Evolutionary conservation across 2,888 invertebrate species (phyloP).

Genomic region (Colletes collaris): DNA sequence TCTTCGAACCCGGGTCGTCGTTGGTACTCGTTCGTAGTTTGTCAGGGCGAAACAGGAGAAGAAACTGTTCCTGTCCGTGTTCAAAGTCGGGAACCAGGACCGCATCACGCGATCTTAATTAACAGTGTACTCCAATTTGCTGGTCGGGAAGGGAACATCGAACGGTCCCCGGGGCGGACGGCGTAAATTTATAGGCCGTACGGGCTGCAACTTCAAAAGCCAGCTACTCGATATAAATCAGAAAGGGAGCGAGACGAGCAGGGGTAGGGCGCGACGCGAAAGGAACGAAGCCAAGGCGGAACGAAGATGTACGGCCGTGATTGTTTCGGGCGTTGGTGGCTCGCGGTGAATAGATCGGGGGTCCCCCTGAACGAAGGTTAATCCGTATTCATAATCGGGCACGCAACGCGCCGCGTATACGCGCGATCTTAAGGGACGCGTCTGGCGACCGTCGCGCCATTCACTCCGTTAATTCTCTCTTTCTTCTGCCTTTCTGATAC

Average conservation of each 20-base stretch:
- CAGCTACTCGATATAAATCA: conserved; percentile 59
- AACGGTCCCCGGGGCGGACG: conserved; percentile 26
- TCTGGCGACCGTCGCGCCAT: conserved; percentile 58
- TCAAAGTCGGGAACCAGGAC: neutral
- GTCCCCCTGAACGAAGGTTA: conserved; percentile 66
- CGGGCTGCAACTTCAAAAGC: conserved; percentile 51
- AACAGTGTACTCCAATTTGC: conserved; percentile 52
- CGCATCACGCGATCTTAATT: conserved; percentile 56
- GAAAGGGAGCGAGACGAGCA: neutral
- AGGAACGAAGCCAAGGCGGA: conserved; percentile 30
- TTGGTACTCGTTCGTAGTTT: neutral
- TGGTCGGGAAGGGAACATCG: conserved; percentile 44
- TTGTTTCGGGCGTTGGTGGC: conserved; percentile 61
- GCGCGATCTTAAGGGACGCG: conserved; percentile 29
- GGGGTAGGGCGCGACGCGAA: neutral
- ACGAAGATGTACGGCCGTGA: conserved; percentile 57
- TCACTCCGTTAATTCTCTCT: conserved; percentile 77
- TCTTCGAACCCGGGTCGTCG: too few species aligned
- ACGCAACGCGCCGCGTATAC: conserved; percentile 33
- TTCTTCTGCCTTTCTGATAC: conserved; percentile 68
- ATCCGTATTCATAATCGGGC: conserved; percentile 76
- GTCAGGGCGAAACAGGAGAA: conserved; percentile 1
- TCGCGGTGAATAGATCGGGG: conserved; percentile 57
- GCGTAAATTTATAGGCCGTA: conserved; percentile 47
- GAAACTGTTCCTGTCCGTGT: neutral